Conservation (phyloP, 2,797 vertebrate genomes). For the Crocodylus rhombifer region DNA sequence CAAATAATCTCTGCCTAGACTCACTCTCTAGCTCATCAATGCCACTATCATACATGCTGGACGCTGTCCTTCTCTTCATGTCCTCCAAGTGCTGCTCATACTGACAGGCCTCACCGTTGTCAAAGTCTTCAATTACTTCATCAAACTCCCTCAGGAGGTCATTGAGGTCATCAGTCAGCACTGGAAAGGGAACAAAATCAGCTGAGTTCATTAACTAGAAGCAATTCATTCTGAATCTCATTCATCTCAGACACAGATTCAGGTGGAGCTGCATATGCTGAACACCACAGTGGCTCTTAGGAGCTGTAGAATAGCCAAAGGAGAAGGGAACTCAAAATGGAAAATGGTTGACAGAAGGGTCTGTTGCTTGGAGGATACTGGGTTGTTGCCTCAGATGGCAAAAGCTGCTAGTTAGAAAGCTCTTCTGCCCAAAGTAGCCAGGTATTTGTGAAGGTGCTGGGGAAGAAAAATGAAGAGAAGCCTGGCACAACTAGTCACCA, state of each 20-base stretch:
- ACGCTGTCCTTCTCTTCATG: conserved; percentile 38
- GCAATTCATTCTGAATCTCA: no score
- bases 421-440: background rate
- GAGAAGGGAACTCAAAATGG: background rate
- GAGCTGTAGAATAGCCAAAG: rapidly evolving
- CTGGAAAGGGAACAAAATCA: background rate
- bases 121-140: conserved; percentile 70
- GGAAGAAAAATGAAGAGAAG: background rate
- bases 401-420: background rate
- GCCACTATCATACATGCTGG: conserved; percentile 49
- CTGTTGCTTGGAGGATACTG: no score
- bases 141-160: conserved; percentile 73
- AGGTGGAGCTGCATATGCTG: background rate
- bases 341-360: no score
- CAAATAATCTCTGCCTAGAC: background rate
- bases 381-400: background rate
- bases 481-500: background rate
- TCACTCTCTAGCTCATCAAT: conserved; percentile 65
- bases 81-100: conserved; percentile 71
- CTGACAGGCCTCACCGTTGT: background rate
- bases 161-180: conserved; percentile 41
- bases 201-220: rapidly evolving
- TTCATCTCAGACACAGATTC: rapidly evolving
- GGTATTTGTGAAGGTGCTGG: background rate
- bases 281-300: no score